A percentile compares a stretch with the other conserved stretches of the same genome.
Conservation (phyloP, 2,113 vertebrate species). For the Poecile atricapillus region DNA sequence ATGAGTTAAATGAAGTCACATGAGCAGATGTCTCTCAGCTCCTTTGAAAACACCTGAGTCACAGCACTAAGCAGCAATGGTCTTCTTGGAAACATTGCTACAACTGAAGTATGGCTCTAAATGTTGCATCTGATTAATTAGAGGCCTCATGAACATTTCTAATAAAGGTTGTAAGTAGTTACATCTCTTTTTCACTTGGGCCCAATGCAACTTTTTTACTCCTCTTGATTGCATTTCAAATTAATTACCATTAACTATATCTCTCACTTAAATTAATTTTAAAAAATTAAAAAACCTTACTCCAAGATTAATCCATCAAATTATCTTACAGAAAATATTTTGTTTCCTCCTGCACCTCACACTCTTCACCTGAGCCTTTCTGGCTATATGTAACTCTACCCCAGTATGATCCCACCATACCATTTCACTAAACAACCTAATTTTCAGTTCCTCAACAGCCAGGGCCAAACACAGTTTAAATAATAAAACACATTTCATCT, state of each 20-base stretch:
- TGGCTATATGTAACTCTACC: neutral
- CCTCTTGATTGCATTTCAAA: neutral
- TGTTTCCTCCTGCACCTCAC: neutral
- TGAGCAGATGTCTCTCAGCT: neutral
- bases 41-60: neutral
- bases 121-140: neutral
- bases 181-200: neutral
- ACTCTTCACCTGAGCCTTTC: neutral
- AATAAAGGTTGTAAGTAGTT: neutral
- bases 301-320: neutral
- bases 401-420: rapidly evolving
- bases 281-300: neutral
- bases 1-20: neutral
- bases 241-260: neutral
- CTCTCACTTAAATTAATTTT: neutral
- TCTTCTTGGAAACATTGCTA: neutral
- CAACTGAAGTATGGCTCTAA: neutral
- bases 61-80: neutral
- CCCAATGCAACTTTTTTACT: neutral
- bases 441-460: neutral
- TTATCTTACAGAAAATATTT: neutral
- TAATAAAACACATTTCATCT: neutral
- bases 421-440: neutral
- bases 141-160: neutral
- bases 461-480: neutral